Evolutionary conservation across 2,888 invertebrate genomes (phyloP), one percentile per base, ranked within the genome.

Genomic region (Gastrophysa polygoni): DNA sequence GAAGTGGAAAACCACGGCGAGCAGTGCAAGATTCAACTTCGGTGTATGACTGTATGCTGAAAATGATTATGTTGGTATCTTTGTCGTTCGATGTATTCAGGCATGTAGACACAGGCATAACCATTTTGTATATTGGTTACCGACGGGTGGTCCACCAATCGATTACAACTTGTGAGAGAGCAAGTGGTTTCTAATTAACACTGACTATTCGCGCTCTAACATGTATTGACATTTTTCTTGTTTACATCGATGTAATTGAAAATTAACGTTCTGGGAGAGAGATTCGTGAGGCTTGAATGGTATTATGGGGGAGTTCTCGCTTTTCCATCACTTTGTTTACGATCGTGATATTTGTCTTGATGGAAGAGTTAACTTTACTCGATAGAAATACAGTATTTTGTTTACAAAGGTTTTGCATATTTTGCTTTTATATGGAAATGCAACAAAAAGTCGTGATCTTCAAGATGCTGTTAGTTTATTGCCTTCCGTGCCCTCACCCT

Each of bases 271-370:
- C 14, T 11, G n/a, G 28, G 46, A 24, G 24, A 5, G 14, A 14
- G 14, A 32, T 7, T 38, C 14, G 14, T 2, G 38, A 11, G 14
- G n/a, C n/a, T 14, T 14, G 11, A 38, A 38, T 14, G 38, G 38
- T n/a, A 38, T 54, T 54, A 54, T n/a, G 8, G 14, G 17, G n/a
- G 38, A 11, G n/a, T 56, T 17, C 32, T 32, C 16, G 50, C 50
- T 59, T 46, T 49, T 55, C 59, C 44, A 48, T 55, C 52, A 62
- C 46, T 14, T 28, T 56, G 63, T 52, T 63, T 56, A 32, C 10
- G 56, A 51, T 59, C 63, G 63, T 63, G 63, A 59, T 56, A 51
- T 32, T 63, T 21, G 16, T 21, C 44, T 63, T 51, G 58, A 57
- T 58, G 54, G 49, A 46, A 32, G 49, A 46, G 54, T 59, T 54